Percentiles rank a stretch among this genome's conserved stretches.
Conservation (phyloP, 2,888 invertebrate species). For the Balanococcus diminutus region DNA sequence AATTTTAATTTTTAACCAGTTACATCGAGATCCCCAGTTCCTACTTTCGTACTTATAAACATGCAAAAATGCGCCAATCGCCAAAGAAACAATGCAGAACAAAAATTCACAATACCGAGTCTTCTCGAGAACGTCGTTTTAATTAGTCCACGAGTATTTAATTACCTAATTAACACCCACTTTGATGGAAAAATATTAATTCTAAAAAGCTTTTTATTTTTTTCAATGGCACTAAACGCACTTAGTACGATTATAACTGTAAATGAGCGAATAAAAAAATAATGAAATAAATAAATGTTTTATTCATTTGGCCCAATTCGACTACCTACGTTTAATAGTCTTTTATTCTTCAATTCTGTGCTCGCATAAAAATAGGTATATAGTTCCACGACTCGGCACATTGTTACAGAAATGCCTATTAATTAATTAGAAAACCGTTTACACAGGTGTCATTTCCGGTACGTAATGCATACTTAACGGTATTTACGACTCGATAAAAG, state of each 20-base stretch:
- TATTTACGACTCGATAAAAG: neutral
- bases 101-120: neutral
- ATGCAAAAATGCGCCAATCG: too few species aligned
- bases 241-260: neutral
- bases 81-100: neutral
- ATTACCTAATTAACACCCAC: constrained; percentile 40
- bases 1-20: neutral
- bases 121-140: neutral
- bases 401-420: neutral
- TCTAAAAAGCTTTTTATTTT: constrained; percentile 8
- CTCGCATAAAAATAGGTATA: neutral
- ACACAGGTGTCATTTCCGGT: constrained; percentile 18
- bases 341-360: neutral
- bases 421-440: neutral
- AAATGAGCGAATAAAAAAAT: neutral
- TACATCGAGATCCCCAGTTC: too few species aligned
- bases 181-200: constrained; percentile 23
- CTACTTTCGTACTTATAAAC: neutral
- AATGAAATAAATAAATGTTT: neutral
- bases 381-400: neutral
- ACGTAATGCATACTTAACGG: neutral
- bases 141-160: constrained; percentile 24
- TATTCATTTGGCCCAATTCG: neutral
- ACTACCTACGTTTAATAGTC: neutral
- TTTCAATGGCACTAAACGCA: neutral